A percentile compares a stretch with the other conserved stretches of the same genome.
phyloP scores from a whole-genome alignment of 1,140 invertebrate genomes.

The Babylonia areolata region DNA sequence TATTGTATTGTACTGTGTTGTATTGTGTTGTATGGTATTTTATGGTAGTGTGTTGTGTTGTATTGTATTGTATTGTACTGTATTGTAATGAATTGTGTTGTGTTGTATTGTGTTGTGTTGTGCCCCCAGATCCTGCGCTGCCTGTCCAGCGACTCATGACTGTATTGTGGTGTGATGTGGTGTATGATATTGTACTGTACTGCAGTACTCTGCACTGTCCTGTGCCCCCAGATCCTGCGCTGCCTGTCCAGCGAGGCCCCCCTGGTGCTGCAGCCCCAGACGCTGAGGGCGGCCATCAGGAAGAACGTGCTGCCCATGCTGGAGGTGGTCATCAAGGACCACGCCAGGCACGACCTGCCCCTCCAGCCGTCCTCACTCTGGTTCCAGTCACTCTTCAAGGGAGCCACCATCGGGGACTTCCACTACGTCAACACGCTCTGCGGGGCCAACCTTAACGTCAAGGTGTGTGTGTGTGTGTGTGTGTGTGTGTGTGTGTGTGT shows the following conservation, averaged over 20 bases:
- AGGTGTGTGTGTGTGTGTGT: neutral
- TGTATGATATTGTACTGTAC: too few species aligned
- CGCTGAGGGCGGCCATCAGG: constrained; percentile 23
- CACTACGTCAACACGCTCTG: constrained; percentile 32
- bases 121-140: too few species aligned
- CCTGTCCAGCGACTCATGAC: too few species aligned
- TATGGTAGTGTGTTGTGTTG: too few species aligned
- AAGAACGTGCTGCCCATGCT: constrained; percentile 37
- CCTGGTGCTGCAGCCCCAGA: constrained; percentile 12
- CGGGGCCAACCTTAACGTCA: constrained; percentile 24
- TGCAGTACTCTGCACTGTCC: too few species aligned
- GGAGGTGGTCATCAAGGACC: constrained; percentile 33
- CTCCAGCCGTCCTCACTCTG: constrained; percentile 23
- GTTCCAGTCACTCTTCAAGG: constrained; percentile 29
- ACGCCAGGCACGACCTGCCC: neutral
- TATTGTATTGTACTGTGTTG: too few species aligned
- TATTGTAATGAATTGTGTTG: too few species aligned
- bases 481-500: too few species aligned
- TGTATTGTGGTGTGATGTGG: too few species aligned
- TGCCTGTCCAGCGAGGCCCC: neutral
- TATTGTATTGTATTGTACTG: too few species aligned
- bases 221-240: neutral
- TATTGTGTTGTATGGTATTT: too few species aligned
- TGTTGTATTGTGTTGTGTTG: too few species aligned
- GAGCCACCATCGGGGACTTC: constrained; percentile 5